Conservation (phyloP, 2,113 vertebrate genomes). For the rabbit (Oryctolagus cuniculus) region mOryCun1.1 NC_091449.1:68443501-68444000, state of each 20-base stretch:
- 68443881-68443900: too few species aligned
- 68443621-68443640: neutral
- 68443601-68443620: too few species aligned
- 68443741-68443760: accelerated
- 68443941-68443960: accelerated
- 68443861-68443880: accelerated
- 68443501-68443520: neutral
- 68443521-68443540: neutral
- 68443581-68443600: too few species aligned
- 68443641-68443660: neutral
- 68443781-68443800: neutral
- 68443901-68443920: neutral
- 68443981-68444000: accelerated
- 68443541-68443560: neutral
- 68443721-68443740: neutral
- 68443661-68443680: neutral
- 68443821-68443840: neutral
- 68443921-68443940: too few species aligned
- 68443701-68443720: too few species aligned
- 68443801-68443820: neutral
- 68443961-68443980: too few species aligned
- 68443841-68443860: accelerated
- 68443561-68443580: neutral
- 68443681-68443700: neutral
- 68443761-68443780: accelerated